Evolutionary conservation across 92 coral and sea anemone genomes (phyloP), one percentile per base, ranked within the genome.

Genomic region (Isaurus tuberculatus): DNA sequence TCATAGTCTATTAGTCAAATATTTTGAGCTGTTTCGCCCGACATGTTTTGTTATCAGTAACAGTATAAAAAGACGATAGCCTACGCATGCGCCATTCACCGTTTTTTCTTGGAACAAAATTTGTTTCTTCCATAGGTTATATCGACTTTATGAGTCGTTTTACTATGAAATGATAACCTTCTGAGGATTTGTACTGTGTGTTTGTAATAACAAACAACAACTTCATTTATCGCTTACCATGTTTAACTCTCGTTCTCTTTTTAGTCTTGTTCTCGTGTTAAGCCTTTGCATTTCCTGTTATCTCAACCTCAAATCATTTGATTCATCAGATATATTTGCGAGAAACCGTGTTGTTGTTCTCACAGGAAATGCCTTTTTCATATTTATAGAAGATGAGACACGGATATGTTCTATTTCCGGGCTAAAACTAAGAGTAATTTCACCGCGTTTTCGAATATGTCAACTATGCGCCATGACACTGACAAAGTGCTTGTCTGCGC

Each of bases 341-440:
- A 72, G 46, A 81, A 66, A 63, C 23, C 84, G 68, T 75, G 74
- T 74, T 63, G 85, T 65, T 89, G 78, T 81, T 88, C 74, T 85
- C 92, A 74, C 92, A 85, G 92, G 92, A 89, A 89, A 85, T 81
- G 63, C 89, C 87, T 86, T 85, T 75, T 73, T 86, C 77, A 81
- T 89, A 89, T 89, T 89, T 89, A 85, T 89, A 89, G 92, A 73
- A 79, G 65, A 81, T 30, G 86, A 77, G 75, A 81, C 89, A 89
- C 84, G 89, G 73, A 83, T 66, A 80, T 55, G 70, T 75, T 65
- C 87, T 85, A 85, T 85, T 89, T 89, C 92, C 92, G 92, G 92
- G 83, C 67, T 55, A 80, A 74, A 86, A 69, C 89, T 72, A 27
- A 55, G 55, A 73, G 72, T 72, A 66, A 70, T 85, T 81, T 80